These are phyloP conservation scores for Sorex maritimensis DNA, from an alignment of 2,797 vertebrate species.

Conservation along the genomic window DNA sequence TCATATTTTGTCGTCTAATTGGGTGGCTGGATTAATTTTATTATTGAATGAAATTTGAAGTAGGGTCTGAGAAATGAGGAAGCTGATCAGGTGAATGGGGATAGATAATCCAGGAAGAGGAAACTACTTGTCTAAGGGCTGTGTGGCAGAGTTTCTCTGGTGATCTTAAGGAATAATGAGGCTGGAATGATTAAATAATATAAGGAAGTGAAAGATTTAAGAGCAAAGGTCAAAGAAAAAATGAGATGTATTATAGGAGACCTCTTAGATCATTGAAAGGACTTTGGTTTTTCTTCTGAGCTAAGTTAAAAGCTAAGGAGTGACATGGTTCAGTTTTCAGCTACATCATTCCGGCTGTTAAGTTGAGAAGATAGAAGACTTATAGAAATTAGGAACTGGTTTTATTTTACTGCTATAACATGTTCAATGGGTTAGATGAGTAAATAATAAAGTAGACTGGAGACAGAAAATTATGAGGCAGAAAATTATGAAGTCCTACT, in stretches of 20 bases:
- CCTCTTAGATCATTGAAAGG: background rate
- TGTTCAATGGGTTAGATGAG: no score
- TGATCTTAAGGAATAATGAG: constrained; percentile 26
- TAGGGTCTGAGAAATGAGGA: background rate
- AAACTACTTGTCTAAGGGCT: background rate
- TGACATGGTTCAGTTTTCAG: background rate
- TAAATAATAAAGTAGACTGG: no score
- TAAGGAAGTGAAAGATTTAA: constrained; percentile 21
- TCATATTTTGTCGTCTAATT: background rate
- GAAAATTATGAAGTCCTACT: no score
- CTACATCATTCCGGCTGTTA: background rate
- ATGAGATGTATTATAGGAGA: background rate
- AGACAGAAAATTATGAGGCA: no score
- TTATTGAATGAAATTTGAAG: constrained; percentile 52
- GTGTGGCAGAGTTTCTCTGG: background rate
- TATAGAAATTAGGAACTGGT: background rate
- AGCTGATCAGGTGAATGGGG: background rate
- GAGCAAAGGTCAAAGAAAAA: background rate
- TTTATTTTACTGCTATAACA: background rate
- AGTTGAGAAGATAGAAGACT: background rate
- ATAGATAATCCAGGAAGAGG: background rate
- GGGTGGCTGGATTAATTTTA: background rate
- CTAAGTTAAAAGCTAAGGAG: background rate
- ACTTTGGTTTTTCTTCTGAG: constrained; percentile 17
- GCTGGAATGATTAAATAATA: background rate